Evolutionary conservation across 2,888 invertebrate species (phyloP).

Genomic region (Acanthoscelides obtectus): DNA sequence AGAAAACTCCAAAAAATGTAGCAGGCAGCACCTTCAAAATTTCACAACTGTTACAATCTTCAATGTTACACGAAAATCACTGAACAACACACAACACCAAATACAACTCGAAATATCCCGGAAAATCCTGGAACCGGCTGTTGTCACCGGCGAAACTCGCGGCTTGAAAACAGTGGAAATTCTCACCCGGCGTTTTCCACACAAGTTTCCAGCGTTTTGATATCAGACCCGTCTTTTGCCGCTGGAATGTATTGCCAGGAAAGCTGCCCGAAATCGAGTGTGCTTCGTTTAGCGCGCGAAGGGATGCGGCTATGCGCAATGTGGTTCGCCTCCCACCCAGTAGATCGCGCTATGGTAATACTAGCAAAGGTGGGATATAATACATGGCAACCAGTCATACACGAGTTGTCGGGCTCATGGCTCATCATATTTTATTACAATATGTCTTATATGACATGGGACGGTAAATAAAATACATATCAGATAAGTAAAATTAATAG

Average conservation of each 20-base stretch:
- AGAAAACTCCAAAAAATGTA: background rate
- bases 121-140: background rate
- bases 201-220: background rate
- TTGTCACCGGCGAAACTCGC: background rate
- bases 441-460: too few species aligned
- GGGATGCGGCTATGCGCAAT: constrained; percentile 9
- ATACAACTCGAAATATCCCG: background rate
- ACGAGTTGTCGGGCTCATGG: too few species aligned
- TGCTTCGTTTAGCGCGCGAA: constrained; percentile 3
- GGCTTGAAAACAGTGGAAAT: background rate
- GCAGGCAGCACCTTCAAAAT: too few species aligned
- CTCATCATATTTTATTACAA: too few species aligned
- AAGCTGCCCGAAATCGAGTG: constrained; percentile 9
- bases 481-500: too few species aligned
- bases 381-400: constrained; percentile 1
- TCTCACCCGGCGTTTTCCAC: too few species aligned
- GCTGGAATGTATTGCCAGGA: background rate
- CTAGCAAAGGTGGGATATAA: too few species aligned
- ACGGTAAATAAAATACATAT: too few species aligned
- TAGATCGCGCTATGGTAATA: constrained; percentile 7
- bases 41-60: background rate
- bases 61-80: background rate
- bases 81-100: background rate
- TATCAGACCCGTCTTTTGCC: background rate
- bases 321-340: constrained; percentile 5